These are phyloP conservation scores for Parazoanthus atlanticus DNA, from an alignment of 92 coral and sea anemone genomes.

Conservation along the genomic window DNA sequence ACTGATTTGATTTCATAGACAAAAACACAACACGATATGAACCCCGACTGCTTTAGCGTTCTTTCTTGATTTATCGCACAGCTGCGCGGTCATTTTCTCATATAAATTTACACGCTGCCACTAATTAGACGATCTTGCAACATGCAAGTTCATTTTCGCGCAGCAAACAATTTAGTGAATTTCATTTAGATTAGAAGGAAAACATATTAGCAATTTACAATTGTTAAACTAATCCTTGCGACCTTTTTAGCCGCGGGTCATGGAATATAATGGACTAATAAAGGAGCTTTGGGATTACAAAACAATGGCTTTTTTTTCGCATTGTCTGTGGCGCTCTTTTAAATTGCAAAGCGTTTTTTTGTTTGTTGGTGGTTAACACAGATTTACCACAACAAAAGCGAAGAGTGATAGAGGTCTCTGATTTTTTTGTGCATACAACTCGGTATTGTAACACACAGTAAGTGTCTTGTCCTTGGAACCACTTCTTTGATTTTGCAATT, in stretches of 20 bases:
- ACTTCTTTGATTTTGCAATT: not conserved
- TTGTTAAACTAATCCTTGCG: slow-evolving; percentile 22
- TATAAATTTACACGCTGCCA: not conserved
- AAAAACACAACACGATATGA: slow-evolving; percentile 25
- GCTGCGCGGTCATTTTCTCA: slow-evolving; percentile 19
- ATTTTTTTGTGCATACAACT: not conserved
- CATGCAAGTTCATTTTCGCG: slow-evolving; percentile 3
- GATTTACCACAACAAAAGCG: slow-evolving; percentile 43
- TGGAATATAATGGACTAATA: slow-evolving; percentile 20
- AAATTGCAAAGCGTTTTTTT: slow-evolving; percentile 45
- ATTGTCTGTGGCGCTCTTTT: slow-evolving; percentile 26
- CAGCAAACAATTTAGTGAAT: slow-evolving; percentile 21
- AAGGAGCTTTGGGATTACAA: slow-evolving; percentile 32
- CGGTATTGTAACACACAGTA: slow-evolving; percentile 11
- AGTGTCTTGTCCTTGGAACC: not conserved
- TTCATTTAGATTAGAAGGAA: not conserved
- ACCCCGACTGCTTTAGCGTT: not conserved
- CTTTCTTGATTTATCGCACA: not conserved
- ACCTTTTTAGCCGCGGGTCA: slow-evolving; percentile 37
- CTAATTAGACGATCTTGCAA: slow-evolving; percentile 1
- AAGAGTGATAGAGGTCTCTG: not conserved
- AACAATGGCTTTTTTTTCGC: slow-evolving; percentile 6
- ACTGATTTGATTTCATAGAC: not conserved
- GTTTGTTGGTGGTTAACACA: slow-evolving; percentile 34
- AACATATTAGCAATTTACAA: slow-evolving; percentile 11